Conservation (phyloP, 1,140 invertebrate genomes). For the Drosophila bipectinata region DNA sequence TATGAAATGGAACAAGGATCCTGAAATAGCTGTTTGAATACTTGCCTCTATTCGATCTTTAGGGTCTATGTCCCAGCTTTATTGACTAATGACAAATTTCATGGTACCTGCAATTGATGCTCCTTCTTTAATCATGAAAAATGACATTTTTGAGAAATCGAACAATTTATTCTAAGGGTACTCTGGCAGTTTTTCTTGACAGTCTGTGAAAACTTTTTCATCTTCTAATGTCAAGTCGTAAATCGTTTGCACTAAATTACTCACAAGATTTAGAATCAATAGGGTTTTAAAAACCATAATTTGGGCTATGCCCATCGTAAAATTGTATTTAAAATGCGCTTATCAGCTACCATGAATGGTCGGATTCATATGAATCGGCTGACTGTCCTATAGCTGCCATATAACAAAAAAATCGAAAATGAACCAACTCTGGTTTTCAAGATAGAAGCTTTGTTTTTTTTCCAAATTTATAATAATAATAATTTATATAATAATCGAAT, state of each 20-base stretch:
- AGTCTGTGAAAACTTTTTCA: neutral
- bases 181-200: neutral
- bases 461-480: too few relatives aligned
- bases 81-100: neutral
- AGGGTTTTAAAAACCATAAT: neutral
- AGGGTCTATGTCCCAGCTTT: neutral
- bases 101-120: neutral
- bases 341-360: too few relatives aligned
- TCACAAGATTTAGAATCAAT: neutral
- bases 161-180: neutral
- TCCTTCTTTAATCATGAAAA: neutral
- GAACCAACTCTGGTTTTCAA: too few relatives aligned
- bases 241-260: neutral
- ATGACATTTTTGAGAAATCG: neutral
- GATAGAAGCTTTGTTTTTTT: too few relatives aligned
- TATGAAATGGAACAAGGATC: too few relatives aligned
- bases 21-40: too few relatives aligned
- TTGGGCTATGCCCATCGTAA: neutral
- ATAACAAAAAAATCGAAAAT: too few relatives aligned
- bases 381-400: too few relatives aligned
- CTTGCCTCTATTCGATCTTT: neutral
- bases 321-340: too few relatives aligned
- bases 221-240: neutral
- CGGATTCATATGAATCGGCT: too few relatives aligned
- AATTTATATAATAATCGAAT: too few relatives aligned